Conservation (phyloP, 2,888 invertebrate genomes). For the Macrosoma leucophasiata region DNA sequence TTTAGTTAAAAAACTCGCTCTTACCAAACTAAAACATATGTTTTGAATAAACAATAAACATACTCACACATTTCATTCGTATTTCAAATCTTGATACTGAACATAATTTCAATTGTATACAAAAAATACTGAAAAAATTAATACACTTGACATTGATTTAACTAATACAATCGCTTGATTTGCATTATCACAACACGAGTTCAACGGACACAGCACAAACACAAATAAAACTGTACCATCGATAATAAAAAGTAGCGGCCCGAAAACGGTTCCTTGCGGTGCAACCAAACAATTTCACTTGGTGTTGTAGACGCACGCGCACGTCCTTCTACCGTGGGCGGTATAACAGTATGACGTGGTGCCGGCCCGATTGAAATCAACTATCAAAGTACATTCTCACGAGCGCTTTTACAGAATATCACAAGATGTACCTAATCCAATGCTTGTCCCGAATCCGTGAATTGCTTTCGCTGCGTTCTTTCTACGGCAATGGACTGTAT, state of each 20-base stretch:
- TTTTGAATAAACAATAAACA: conserved; percentile 14
- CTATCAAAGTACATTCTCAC: conserved; percentile 42
- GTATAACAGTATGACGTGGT: conserved; percentile 65
- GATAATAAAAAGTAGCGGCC: conserved; percentile 30
- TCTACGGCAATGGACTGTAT: conserved; percentile 35
- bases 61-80: conserved; percentile 69
- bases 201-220: conserved; percentile 32
- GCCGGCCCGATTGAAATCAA: conserved; percentile 43
- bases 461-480: neutral
- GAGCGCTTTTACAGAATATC: conserved; percentile 32
- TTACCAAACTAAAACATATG: conserved; percentile 1
- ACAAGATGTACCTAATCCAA: conserved; percentile 39
- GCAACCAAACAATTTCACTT: conserved; percentile 45
- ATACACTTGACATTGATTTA: neutral
- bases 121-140: conserved; percentile 1
- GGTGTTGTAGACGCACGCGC: conserved; percentile 44
- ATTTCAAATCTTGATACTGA: conserved; percentile 30
- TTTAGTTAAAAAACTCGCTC: conserved; percentile 5
- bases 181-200: conserved; percentile 21
- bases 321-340: conserved; percentile 65
- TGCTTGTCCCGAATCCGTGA: conserved; percentile 34
- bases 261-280: conserved; percentile 39
- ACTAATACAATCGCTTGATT: conserved; percentile 7
- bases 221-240: conserved; percentile 23
- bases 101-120: no score